A percentile compares a stretch with the other conserved stretches of the same genome.
Evolutionary conservation across 2,888 invertebrate species (phyloP).

Genomic region (Catocala sponsa): DNA sequence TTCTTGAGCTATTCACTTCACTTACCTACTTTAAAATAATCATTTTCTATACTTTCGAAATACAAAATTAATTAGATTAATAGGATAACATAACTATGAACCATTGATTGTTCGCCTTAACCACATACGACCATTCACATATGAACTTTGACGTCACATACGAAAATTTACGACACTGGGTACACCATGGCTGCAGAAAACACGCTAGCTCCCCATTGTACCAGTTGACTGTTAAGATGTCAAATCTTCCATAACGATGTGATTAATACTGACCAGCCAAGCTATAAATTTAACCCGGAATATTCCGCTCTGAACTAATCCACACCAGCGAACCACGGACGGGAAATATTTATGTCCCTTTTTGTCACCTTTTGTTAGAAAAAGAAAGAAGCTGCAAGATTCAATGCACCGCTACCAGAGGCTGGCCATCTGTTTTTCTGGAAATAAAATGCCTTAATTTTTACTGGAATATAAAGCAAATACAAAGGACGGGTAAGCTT

Average conservation of each 20-base stretch:
- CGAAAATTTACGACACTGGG: slow-evolving; percentile 25
- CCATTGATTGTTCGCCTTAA: not conserved
- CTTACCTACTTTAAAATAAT: too few relatives aligned
- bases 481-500: too few relatives aligned
- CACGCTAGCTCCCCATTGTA: slow-evolving; percentile 36
- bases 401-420: not conserved
- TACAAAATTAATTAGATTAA: too few relatives aligned
- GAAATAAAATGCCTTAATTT: slow-evolving; percentile 24
- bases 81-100: too few relatives aligned
- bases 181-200: slow-evolving; percentile 18
- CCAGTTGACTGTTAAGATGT: slow-evolving; percentile 26
- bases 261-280: slow-evolving; percentile 35
- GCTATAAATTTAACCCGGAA: slow-evolving; percentile 43
- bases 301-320: slow-evolving; percentile 40
- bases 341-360: slow-evolving; percentile 32
- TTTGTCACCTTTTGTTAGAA: slow-evolving; percentile 30
- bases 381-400: slow-evolving; percentile 26
- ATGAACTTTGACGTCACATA: not conserved
- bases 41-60: too few relatives aligned
- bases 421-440: slow-evolving; percentile 6
- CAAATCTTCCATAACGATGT: slow-evolving; percentile 40
- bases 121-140: not conserved
- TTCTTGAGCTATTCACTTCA: too few relatives aligned
- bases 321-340: slow-evolving; percentile 12
- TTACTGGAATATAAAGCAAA: not conserved